Evolutionary conservation across 2,113 vertebrate genomes (phyloP), one percentile per base, ranked within the genome.

Genomic region (Nycticorax nycticorax): DNA sequence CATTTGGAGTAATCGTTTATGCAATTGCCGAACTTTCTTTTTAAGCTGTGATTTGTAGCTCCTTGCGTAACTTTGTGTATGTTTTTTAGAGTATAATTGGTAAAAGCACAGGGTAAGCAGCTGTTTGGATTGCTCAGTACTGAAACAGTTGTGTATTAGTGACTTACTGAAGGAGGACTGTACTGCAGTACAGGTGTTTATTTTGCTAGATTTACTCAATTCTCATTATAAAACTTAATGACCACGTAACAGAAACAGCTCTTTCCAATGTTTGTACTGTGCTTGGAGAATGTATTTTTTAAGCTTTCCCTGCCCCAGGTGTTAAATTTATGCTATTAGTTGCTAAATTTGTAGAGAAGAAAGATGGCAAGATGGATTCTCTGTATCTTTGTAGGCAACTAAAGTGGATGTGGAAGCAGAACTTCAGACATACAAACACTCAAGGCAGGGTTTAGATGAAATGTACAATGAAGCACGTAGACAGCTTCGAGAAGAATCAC

Each of bases 401-500:
- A 99, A 99, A 94, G 99, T 99, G 16, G 99, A 99, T 26, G 98
- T 99, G 52, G 98, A 99, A 45, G 98, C 99, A 84, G 99, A 99
- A 93, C 98, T 99, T 89, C 99, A 99, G 90, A 99, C 99, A 0
- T 99, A 99, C 84, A 99, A 99, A 87, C 99, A 99, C 93, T 99
- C 99, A 27, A 98, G 99, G 84, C 99, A 99, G 97, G 99, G 99
- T 24, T 96, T 99, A 85, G 99, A 99, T 80, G 99, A 99, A 90
- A 99, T 99, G 99, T 99, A 99, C 97, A 99, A 96, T 0, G 99
- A 99, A 12, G 99, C 99, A 22, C 98, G 98, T 27, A 96, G 98
- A 85, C 99, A 99, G 84, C 98, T 99, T 43, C 99, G 99, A 71
- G 99, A 99, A 94, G 99, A 99, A 92, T 99, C 99, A 26, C 99